Conservation (phyloP, 2,888 invertebrate genomes). For the Fragum whitleyi region DNA sequence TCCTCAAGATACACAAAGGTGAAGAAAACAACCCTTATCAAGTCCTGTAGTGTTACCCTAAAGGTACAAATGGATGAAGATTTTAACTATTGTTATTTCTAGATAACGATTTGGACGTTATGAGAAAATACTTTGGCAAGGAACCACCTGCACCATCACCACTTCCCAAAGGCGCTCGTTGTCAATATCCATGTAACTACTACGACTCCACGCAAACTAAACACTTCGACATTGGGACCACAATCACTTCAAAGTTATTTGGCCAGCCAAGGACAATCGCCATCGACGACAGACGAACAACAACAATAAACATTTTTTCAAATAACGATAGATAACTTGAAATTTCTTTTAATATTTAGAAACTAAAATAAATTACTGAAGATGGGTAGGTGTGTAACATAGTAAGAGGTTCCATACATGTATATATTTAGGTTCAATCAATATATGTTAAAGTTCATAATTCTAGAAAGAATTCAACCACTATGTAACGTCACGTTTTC, state of each 20-base stretch:
- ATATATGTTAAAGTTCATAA: neutral
- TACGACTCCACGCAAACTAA: neutral
- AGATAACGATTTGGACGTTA: neutral
- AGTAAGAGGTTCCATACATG: neutral
- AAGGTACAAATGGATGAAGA: neutral
- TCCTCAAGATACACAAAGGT: neutral
- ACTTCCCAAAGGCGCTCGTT: neutral
- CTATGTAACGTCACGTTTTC: neutral
- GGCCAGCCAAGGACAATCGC: too few relatives aligned
- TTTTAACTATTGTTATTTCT: neutral
- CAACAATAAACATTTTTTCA: too few relatives aligned
- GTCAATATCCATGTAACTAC: neutral
- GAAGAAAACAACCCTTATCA: neutral
- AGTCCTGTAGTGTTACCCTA: neutral
- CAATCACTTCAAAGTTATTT: neutral
- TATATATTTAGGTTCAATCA: neutral
- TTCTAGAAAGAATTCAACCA: neutral
- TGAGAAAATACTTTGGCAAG: neutral
- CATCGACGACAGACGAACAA: too few relatives aligned
- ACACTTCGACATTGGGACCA: neutral
- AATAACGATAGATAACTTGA: too few relatives aligned
- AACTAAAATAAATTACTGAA: too few relatives aligned
- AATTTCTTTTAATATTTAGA: too few relatives aligned
- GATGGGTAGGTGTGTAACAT: neutral
- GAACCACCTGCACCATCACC: neutral